Evolutionary conservation across 2,888 invertebrate species (phyloP).

Genomic region (Tinea pellionella): DNA sequence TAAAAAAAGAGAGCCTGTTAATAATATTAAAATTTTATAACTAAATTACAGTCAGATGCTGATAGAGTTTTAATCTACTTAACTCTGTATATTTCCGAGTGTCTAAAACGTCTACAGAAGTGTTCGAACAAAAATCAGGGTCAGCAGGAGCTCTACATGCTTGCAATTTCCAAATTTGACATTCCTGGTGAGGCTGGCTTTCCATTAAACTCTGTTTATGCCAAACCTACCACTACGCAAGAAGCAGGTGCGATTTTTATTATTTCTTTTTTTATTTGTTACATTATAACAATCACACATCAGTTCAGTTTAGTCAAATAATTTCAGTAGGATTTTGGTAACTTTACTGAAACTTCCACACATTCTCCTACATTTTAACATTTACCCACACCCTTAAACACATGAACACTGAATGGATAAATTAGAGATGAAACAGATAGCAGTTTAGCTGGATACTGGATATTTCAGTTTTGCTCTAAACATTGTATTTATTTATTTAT

Average conservation of each 20-base stretch:
- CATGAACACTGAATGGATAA: too few species aligned
- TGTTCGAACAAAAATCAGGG: slow-evolving; percentile 91
- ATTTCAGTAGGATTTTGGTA: too few species aligned
- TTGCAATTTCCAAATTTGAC: slow-evolving; percentile 95
- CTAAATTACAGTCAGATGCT: slow-evolving; percentile 85
- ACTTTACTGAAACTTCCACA: too few species aligned
- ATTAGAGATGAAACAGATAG: too few species aligned
- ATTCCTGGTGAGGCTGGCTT: slow-evolving; percentile 96
- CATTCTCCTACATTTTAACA: too few species aligned
- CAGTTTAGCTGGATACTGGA: slow-evolving; percentile 17
- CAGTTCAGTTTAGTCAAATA: too few species aligned
- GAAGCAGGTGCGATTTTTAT: slow-evolving; percentile 77
- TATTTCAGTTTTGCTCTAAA: too few species aligned
- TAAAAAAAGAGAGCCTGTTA: too few species aligned
- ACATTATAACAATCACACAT: too few species aligned
- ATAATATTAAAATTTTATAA: too few species aligned
- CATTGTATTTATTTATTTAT: too few species aligned
- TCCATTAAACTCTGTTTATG: slow-evolving; percentile 95
- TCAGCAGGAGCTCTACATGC: slow-evolving; percentile 93
- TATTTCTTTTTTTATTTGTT: not conserved
- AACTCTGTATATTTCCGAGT: slow-evolving; percentile 97
- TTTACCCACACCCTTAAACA: too few species aligned
- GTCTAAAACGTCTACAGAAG: slow-evolving; percentile 92
- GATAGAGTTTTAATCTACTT: slow-evolving; percentile 97
- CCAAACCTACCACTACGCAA: slow-evolving; percentile 79